Percentiles rank a stretch among this genome's conserved stretches.
Evolutionary conservation across 1,140 invertebrate species (phyloP).

Genomic region (Drosophila varians): DNA sequence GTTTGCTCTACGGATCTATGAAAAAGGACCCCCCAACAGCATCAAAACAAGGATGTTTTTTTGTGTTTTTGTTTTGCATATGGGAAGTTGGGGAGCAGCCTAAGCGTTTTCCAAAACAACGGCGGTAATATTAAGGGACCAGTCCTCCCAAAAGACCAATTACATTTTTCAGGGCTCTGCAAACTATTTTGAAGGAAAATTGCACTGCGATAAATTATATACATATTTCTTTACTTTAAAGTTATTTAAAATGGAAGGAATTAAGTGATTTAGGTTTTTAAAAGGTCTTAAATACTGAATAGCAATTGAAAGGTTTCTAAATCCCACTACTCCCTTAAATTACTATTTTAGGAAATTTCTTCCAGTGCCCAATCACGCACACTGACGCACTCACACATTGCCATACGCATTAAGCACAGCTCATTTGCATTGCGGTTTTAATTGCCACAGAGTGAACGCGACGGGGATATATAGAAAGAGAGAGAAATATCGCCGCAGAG

Average conservation of each 20-base stretch:
- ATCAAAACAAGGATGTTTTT: slow-evolving; percentile 22
- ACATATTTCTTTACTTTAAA: not conserved
- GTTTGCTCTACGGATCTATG: slow-evolving; percentile 21
- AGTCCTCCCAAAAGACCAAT: slow-evolving; percentile 52
- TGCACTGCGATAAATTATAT: slow-evolving; percentile 11
- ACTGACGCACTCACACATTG: slow-evolving; percentile 20
- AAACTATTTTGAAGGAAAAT: slow-evolving; percentile 56
- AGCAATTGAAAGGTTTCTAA: too few species aligned
- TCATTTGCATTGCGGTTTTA: slow-evolving; percentile 81
- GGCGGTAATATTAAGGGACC: slow-evolving; percentile 47
- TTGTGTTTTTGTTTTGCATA: slow-evolving; percentile 13
- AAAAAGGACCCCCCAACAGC: not conserved
- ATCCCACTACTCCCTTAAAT: not conserved
- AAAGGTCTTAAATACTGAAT: too few species aligned
- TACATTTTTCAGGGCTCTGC: slow-evolving; percentile 62
- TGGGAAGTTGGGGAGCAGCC: slow-evolving; percentile 12
- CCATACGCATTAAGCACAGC: slow-evolving; percentile 69
- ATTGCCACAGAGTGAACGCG: slow-evolving; percentile 48
- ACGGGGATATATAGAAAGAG: not conserved
- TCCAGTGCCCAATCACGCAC: slow-evolving; percentile 17
- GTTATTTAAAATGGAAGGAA: too few species aligned
- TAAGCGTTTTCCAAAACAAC: slow-evolving; percentile 59
- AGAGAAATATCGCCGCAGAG: not conserved
- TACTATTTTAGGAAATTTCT: not conserved
- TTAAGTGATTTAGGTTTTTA: too few species aligned